Evolutionary conservation across 2,888 invertebrate species (phyloP), one percentile per base, ranked within the genome.

Genomic region (Linyphia triangularis): DNA sequence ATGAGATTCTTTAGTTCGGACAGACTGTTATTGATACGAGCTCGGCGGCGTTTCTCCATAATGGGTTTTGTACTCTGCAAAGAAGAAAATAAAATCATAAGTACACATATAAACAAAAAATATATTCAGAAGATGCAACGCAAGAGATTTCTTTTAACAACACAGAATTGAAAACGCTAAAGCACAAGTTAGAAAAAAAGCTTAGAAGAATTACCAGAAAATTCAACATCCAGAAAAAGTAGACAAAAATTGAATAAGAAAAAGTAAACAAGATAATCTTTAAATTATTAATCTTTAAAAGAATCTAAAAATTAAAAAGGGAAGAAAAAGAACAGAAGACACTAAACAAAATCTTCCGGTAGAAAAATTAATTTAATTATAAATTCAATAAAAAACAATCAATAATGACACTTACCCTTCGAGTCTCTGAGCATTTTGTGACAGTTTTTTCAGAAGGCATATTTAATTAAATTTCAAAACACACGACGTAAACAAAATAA

Each of bases 11-110:
- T 90, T 59, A 90, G 82, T 59, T 90, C 90, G 1, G 83, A 63
- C n/a, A 90, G 67, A n/a, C 90, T 90, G 84, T 90, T 88, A 67
- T 90, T 90, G 63, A 90, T 90, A 9, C 90, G 63, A 22, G 90
- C 90, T n/a, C 90, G 61, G 69, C 90, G 63, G 16, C 90, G 72
- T 78, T 90, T 90, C 63, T 90, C 90, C 90, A 90, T 90, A 37
- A 90, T 90, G 10, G 90, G 90, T 88, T 90, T 90, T 24, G 90
- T 90, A 78, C 90, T 90, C 90, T 90, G 59, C 13, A 81, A 89
- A 59, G n/a, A 33, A 59, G 77, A 82, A 72, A 19, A 59, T 30
- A 63, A 77, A n/a, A 40, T 43, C 43, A 70, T 70, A 82, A 82
- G 65, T 19, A 57, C 57, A 59, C 30, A 22, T 40, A 10, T 40